phyloP scores from a whole-genome alignment of 1,140 invertebrate genomes.

The Aphidius ervi region DNA sequence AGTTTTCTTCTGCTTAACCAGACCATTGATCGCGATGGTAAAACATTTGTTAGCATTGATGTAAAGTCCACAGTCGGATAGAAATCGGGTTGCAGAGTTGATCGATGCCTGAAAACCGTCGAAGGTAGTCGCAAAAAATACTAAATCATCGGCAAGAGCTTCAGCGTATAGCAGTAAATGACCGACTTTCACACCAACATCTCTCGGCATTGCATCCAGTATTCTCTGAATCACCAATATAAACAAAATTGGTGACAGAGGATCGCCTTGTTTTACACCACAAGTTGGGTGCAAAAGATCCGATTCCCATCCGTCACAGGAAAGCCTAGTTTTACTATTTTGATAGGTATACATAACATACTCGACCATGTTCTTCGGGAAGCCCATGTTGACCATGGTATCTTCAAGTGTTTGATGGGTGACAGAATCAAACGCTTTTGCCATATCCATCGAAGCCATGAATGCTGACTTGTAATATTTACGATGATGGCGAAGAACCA shows the following conservation, averaged over 20 bases:
- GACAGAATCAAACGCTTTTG: conserved; percentile 20
- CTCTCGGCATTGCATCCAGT: conserved; percentile 28
- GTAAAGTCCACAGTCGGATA: conserved; percentile 30
- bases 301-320: not conserved
- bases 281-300: conserved; percentile 1
- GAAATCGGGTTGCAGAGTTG: conserved; percentile 13
- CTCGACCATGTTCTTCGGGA: not conserved
- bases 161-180: conserved; percentile 28
- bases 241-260: conserved; percentile 3
- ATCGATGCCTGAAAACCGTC: conserved; percentile 25
- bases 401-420: not conserved
- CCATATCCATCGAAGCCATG: conserved; percentile 20
- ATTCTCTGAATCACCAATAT: too few relatives aligned
- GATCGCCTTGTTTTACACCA: conserved; percentile 17
- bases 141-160: conserved; percentile 48
- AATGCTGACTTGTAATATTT: conserved; percentile 13
- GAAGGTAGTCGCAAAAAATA: conserved; percentile 35
- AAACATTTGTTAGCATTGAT: conserved; percentile 40
- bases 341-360: not conserved
- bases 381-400: not conserved
- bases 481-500: conserved; percentile 10
- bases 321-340: not conserved
- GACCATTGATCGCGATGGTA: conserved; percentile 31
- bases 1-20: conserved; percentile 24
- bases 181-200: too few relatives aligned